Percentiles rank a stretch among this genome's conserved stretches.
These are phyloP conservation scores for Cichladusa arquata DNA, from an alignment of 2,113 vertebrate genomes.

Conservation along the genomic window DNA sequence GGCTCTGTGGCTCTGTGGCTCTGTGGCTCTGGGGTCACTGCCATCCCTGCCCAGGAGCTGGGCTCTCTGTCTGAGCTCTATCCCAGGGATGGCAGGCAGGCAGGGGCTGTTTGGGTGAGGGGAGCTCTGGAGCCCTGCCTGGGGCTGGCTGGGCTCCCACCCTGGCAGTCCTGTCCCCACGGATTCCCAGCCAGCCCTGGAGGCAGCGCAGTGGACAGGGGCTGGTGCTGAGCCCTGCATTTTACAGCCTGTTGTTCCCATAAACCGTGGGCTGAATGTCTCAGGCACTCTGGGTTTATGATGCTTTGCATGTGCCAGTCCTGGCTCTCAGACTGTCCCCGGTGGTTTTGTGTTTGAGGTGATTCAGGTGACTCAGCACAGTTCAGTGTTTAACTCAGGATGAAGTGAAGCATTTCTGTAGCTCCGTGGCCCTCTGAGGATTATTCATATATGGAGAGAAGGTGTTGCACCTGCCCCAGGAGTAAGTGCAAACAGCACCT, in stretches of 20 bases:
- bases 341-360: background rate
- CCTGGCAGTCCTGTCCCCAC: background rate
- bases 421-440: background rate
- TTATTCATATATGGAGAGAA: background rate
- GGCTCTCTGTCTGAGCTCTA: rapidly evolving
- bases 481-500: background rate
- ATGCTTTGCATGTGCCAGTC: background rate
- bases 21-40: rapidly evolving
- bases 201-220: rapidly evolving
- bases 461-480: background rate
- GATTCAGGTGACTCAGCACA: background rate
- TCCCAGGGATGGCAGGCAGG: rapidly evolving
- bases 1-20: background rate
- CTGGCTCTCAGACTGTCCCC: rapidly evolving
- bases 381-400: background rate
- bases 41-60: background rate
- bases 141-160: background rate
- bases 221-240: background rate
- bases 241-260: background rate
- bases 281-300: background rate
- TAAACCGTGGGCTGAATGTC: background rate
- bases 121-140: rapidly evolving
- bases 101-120: background rate
- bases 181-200: background rate
- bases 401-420: background rate